A percentile compares a stretch with the other conserved stretches of the same genome.
Evolutionary conservation across 2,113 vertebrate genomes (phyloP).

Genomic region (Anguilla rostrata): DNA sequence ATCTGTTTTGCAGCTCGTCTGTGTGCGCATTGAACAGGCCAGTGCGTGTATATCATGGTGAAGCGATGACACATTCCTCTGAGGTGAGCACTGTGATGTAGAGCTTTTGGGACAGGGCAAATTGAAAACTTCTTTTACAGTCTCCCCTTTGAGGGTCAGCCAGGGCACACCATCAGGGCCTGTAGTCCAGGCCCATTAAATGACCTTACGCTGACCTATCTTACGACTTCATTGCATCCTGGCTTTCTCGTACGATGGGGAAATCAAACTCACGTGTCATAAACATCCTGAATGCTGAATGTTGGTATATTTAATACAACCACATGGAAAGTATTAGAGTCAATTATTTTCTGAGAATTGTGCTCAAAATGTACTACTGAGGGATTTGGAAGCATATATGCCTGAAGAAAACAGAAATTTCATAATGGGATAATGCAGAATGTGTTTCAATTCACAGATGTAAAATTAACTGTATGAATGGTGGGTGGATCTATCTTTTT

Average conservation of each 20-base stretch:
- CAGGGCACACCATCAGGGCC: neutral
- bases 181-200: neutral
- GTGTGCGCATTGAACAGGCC: conserved; percentile 52
- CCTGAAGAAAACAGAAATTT: conserved; percentile 27
- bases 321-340: conserved; percentile 62
- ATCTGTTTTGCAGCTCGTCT: conserved; percentile 70
- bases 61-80: conserved; percentile 56
- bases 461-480: too few relatives aligned
- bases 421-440: too few relatives aligned
- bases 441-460: too few relatives aligned
- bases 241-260: neutral
- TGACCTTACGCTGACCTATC: neutral
- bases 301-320: neutral
- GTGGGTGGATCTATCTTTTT: too few relatives aligned
- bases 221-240: neutral
- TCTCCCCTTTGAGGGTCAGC: conserved; percentile 26
- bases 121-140: conserved; percentile 8
- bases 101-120: conserved; percentile 33
- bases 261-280: neutral
- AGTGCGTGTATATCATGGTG: conserved; percentile 59
- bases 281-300: conserved; percentile 22
- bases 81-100: conserved; percentile 48
- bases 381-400: conserved; percentile 44
- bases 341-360: conserved; percentile 44
- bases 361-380: conserved; percentile 44